Base-by-base conservation (phyloP, 2,888 invertebrate genomes). In the Meteorus cinctellus region DNA sequence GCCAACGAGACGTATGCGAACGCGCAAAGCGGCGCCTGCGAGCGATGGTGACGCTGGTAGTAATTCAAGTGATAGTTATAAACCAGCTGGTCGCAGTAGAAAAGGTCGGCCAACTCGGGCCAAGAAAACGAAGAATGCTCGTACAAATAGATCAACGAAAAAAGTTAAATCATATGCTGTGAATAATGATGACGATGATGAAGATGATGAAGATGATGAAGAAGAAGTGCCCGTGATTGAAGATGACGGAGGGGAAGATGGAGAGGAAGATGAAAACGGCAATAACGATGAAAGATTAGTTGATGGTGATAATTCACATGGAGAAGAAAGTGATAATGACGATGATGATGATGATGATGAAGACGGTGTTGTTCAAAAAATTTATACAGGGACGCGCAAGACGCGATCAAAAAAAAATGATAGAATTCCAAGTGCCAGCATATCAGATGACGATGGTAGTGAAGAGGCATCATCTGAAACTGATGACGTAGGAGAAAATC, bases 21-120 rank as follows among this genome's bases (percentile, higher is more conserved):
- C 80, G 77, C 87, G 84, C 79, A 87, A 81, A 75, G 81, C 82
- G 77, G 84, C 82, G 78, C 81, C 81, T 36, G 82, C 82, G 77
- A 86, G 81, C 55, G 89, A 88, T 72, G 86, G 82, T 48, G 81
- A 78, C 24, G 80, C 79, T 48, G 90, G 89, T 45, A 89, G 90
- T 76, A 92, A 92, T 82, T 92, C 92, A 0, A 92, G 92, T 78
- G 92, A 92, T 19, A 90, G 91, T 81, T 92, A 92, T 80, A 91
- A 91, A 74, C 92, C 92, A 10, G 90, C 89, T 67, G 87, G 82
- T 19, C 87, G 87, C 27, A 85, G 87, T 5, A 89, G 87, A 67
- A 86, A 86, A 68, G 85, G 85, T 12, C 84, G 85, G 12, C 88
- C 84, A 74, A 85, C 82, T 79, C 85, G 87, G 14, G 84, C 85